Base-by-base conservation (phyloP, 1,140 invertebrate genomes). In the Euura lappo region DNA sequence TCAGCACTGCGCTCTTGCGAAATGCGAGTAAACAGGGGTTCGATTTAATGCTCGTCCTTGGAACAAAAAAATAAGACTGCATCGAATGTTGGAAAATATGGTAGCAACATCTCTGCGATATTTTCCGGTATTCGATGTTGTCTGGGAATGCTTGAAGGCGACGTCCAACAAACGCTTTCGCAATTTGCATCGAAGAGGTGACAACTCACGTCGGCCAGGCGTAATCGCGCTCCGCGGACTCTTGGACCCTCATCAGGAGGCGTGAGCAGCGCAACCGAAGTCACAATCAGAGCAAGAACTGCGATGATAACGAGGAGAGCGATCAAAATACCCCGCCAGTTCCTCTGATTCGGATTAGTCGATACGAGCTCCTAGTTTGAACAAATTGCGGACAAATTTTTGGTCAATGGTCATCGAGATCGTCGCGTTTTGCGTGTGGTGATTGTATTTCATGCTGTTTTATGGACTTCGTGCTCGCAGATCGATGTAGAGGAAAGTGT, bases 291-390 rank as follows among this genome's bases (percentile, higher is more conserved):
- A 47, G 96, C 95, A 79, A 97, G 91, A 42, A 99, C 96, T 28
- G 94, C 91, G 60, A 95, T 89, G 79, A 98, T 97, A 71, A 97
- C 96, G 77, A 97, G 87, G n/a, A 97, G 87, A 6, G 96, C 96
- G 77, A 97, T 97, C 60, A 94, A 90, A 77, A 97, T 97, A 8
- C 96, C 96, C 60, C 94, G 91, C 95, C 96, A 98, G 85, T 98
- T 97, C 77, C 94, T 89, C 81, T 95, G 93, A 83, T 94, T 94
- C 47, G 93, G 91, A 82, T 93, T 94, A 79, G 91, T 91, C 68
- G 93, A 96, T 78, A 97, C 96, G 89, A 97, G 90, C 91, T 97
- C 94, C 93, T 93, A 84, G 73, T 28, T 28, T 60, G 51, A 60
- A 84, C 72, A 81, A 68, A 76, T 79, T 7, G 69, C 79, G 71